Base-by-base conservation (phyloP, 2,113 vertebrate genomes). In the Megaceryle maxima region DNA sequence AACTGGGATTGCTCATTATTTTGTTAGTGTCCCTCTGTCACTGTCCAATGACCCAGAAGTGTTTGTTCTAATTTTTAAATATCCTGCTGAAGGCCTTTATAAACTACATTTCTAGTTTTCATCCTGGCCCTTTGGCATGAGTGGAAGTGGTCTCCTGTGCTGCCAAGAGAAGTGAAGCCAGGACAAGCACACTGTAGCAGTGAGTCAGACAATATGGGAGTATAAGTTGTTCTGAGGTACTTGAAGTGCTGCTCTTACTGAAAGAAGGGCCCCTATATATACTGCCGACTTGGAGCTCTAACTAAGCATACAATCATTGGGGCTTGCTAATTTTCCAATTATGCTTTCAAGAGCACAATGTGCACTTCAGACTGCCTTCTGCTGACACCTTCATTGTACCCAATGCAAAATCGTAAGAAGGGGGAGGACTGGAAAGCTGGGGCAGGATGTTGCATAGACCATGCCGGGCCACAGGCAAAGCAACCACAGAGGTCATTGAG, bases 361-460 rank as follows among this genome's bases (percentile, higher is more conserved):
- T 67, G 35, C 24, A 17, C 41, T 78, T 57, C 10, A 57, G 46
- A 68, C 18, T 43, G 13, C 35, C 63, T 66, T 60, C 48, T 20
- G 11, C 10, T 59, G 50, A 11, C 11, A 4, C 39, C 25, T 41
- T 29, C 15, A 0, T 0, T 31, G 66, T 28, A 22, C 12, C 46
- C 62, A 24, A 1, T 28, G 28, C 56, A 43, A 24, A 7, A n/a
- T 2, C 5, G 1, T 48, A 33, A 16, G 35, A 17, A 20, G 29
- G 8, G 17, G 18, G 4, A 14, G 48, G 66, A 2, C 15, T 19
- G 19, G 12, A 28, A 51, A 9, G n/a, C 6, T 0, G 0, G 63
- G 43, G 25, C 25, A 35, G 35, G 63, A 14, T 3, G 1, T n/a
- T 15, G 33, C 5, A 1, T 4, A 64, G 74, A 16, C 22, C 1